phyloP scores from a whole-genome alignment of 2,888 invertebrate species.

The Ptychoptera albimana region DNA sequence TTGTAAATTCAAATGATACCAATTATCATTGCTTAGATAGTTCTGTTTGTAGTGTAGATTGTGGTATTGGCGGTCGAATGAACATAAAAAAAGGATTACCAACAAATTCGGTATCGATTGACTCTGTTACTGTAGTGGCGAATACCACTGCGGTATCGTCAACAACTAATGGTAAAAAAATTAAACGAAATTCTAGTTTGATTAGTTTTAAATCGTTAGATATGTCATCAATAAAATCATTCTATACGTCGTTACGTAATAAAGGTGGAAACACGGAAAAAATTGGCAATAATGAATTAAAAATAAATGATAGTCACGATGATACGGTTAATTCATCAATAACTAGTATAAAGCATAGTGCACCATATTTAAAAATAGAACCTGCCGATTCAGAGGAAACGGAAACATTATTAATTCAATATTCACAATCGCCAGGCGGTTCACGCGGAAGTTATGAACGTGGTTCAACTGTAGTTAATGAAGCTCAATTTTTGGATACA shows the following conservation, averaged over 20 bases:
- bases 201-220: slow-evolving; percentile 29
- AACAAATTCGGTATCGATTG: no score
- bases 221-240: slow-evolving; percentile 25
- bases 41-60: slow-evolving; percentile 16
- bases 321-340: background rate
- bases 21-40: slow-evolving; percentile 19
- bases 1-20: slow-evolving; percentile 1
- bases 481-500: no score
- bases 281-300: slow-evolving; percentile 8
- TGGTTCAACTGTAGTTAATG: background rate
- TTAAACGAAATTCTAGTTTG: slow-evolving; percentile 15
- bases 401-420: slow-evolving; percentile 22
- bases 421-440: slow-evolving; percentile 23
- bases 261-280: slow-evolving; percentile 5
- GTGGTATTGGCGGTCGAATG: slow-evolving; percentile 10
- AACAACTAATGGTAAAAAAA: no score
- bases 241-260: slow-evolving; percentile 25
- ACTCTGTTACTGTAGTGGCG: no score
- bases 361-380: slow-evolving; percentile 26
- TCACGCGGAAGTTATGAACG: slow-evolving; percentile 20
- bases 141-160: no score
- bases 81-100: background rate
- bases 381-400: slow-evolving; percentile 24
- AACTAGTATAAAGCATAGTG: slow-evolving; percentile 14
- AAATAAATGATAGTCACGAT: background rate